These are phyloP conservation scores for Tetranychus cinnabarinus DNA, from an alignment of 1,140 invertebrate genomes.

Conservation along the genomic window DNA sequence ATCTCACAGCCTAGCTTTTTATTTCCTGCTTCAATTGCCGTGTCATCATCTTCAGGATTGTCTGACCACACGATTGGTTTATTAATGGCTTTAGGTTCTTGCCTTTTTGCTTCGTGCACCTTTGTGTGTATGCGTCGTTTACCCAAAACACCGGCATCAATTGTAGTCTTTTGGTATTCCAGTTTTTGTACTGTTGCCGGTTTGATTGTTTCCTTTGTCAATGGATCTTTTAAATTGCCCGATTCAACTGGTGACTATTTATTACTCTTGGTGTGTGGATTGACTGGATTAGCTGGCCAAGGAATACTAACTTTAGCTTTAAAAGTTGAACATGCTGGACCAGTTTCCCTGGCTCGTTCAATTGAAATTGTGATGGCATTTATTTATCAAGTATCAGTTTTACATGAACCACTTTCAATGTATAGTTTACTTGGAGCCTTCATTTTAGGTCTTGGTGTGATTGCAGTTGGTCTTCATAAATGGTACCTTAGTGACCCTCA, in stretches of 20 bases:
- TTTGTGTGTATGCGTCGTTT: slow-evolving; percentile 46
- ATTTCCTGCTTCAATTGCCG: slow-evolving; percentile 5
- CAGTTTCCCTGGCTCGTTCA: slow-evolving; percentile 60
- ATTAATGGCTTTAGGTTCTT: not conserved
- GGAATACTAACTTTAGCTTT: slow-evolving; percentile 57
- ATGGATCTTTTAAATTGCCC: slow-evolving; percentile 52
- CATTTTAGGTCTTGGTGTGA: not conserved
- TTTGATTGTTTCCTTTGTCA: slow-evolving; percentile 27
- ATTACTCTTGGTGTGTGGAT: slow-evolving; percentile 47
- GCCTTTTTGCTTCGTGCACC: slow-evolving; percentile 33
- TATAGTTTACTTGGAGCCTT: slow-evolving; percentile 47
- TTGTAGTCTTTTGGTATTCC: slow-evolving; percentile 41
- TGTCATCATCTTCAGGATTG: not conserved
- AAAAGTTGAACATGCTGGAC: slow-evolving; percentile 64
- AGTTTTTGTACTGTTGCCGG: not conserved
- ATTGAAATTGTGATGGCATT: slow-evolving; percentile 75
- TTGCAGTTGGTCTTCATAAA: not conserved
- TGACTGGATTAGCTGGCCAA: slow-evolving; percentile 65
- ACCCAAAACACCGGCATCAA: slow-evolving; percentile 60
- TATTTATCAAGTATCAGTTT: slow-evolving; percentile 43
- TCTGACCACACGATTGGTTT: not conserved
- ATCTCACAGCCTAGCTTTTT: slow-evolving; percentile 23
- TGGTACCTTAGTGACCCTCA: not conserved
- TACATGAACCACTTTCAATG: slow-evolving; percentile 50
- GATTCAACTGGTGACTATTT: slow-evolving; percentile 45